Percentiles rank a stretch among this genome's conserved stretches.
Conservation (phyloP, 2,888 invertebrate species). For the Tanypteryx hageni region DNA sequence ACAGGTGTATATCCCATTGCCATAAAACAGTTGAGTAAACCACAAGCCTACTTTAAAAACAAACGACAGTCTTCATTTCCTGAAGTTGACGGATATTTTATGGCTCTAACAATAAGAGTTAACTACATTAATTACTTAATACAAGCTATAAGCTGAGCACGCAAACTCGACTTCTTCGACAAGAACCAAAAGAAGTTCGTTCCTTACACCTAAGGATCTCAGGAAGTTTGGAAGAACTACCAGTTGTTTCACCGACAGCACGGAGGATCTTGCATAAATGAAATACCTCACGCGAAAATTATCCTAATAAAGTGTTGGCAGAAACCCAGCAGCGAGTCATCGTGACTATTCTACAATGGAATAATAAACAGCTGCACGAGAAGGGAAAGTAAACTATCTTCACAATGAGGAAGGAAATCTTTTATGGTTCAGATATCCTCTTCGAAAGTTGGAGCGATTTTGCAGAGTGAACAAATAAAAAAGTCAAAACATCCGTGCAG, state of each 20-base stretch:
- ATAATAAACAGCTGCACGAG: not conserved
- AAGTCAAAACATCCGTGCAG: no score
- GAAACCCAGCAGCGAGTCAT: not conserved
- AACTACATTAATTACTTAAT: no score
- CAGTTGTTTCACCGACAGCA: not conserved
- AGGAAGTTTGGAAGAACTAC: not conserved
- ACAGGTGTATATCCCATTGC: no score
- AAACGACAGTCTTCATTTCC: no score
- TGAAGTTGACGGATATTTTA: no score
- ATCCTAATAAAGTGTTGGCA: not conserved
- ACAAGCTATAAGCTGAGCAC: no score
- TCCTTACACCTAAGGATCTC: not conserved
- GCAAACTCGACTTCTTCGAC: no score
- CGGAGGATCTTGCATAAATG: not conserved
- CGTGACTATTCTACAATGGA: not conserved
- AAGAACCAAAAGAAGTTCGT: no score
- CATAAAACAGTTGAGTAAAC: no score
- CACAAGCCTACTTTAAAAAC: no score
- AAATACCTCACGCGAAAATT: conserved; percentile 7
- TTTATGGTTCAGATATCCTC: not conserved
- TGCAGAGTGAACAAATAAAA: no score
- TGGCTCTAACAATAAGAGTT: no score
- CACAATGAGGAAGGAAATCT: not conserved
- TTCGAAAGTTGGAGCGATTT: not conserved
- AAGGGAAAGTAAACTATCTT: not conserved